Evolutionary conservation across 2,113 vertebrate species (phyloP), one percentile per base, ranked within the genome.

Genomic region (Pyrgilauda ruficollis): DNA sequence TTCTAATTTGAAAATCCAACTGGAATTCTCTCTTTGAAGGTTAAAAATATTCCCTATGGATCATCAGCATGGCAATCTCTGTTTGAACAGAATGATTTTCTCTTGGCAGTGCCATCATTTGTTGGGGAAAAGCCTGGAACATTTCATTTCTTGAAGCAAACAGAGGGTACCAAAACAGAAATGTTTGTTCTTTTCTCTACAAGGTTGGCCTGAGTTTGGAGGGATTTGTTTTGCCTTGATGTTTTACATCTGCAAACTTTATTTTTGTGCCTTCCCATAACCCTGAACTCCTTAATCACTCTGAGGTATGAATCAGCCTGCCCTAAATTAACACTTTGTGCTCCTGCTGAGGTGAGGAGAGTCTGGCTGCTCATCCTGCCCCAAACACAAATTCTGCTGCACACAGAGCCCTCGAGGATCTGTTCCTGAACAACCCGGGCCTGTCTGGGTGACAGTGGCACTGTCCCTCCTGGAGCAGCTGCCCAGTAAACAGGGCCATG

Each of bases 41-140:
- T 33, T 35, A n/a, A 53, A 86, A 80, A 63, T 26, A 58, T 43
- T 78, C 63, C 66, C 13, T 4, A 3, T 4, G 31, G 26, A 19
- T 55, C 75, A 31, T n/a, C 74, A 59, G 61, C 52, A 0, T 31
- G 85, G 83, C 79, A 70, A 70, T 44, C 80, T 78, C 17, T 90
- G 13, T 93, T 94, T 81, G 44, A 35, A 62, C 81, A 89, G 83
- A n/a, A 46, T 12, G 50, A 15, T 63, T 88, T 63, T 89, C 28
- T 72, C 56, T 75, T 93, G 91, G 91, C 94, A 73, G 52, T 15
- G 70, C 50, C 85, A 70, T 59, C 46, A 2, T 28, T 82, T 76
- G 70, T 49, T 94, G 93, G 87, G 85, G 41, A 67, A 67, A 30
- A 91, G 87, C 82, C 92, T 76, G 88, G 96, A 90, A 95, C 90